phyloP scores from a whole-genome alignment of 2,797 vertebrate genomes.

The Amniataba percoides region DNA sequence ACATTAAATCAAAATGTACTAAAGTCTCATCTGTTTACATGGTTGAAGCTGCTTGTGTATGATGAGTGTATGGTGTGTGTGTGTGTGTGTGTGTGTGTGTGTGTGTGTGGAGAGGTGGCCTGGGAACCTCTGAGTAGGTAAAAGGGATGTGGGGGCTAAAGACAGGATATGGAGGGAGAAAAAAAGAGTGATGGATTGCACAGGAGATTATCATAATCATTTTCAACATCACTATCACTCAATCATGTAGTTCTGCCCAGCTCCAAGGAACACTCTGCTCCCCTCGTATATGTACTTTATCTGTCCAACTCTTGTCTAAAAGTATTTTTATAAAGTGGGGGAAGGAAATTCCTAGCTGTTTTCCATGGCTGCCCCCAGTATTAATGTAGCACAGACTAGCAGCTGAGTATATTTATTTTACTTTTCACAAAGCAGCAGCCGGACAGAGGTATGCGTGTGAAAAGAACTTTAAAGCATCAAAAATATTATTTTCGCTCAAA shows the following conservation, averaged over 20 bases:
- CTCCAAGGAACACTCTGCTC: slow-evolving; percentile 33
- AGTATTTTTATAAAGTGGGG: slow-evolving; percentile 68
- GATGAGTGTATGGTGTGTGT: no score
- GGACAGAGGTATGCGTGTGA: slow-evolving; percentile 78
- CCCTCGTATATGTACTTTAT: slow-evolving; percentile 49
- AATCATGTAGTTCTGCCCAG: slow-evolving; percentile 24
- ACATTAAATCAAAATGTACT: slow-evolving; percentile 29
- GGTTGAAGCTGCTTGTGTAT: neutral
- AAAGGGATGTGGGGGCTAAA: slow-evolving; percentile 51
- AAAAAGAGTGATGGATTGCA: slow-evolving; percentile 46
- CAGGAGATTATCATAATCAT: slow-evolving; percentile 53
- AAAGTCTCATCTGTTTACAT: slow-evolving; percentile 39
- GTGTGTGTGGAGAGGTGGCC: slow-evolving; percentile 18
- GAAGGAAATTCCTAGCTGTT: slow-evolving; percentile 73
- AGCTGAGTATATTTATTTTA: slow-evolving; percentile 82
- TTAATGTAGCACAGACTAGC: slow-evolving; percentile 74
- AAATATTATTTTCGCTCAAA: slow-evolving; percentile 82
- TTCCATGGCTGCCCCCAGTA: slow-evolving; percentile 64
- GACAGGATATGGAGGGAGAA: slow-evolving; percentile 48
- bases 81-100: slow-evolving; percentile 11
- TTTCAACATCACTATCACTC: slow-evolving; percentile 46
- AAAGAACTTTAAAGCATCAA: slow-evolving; percentile 82
- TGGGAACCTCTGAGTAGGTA: slow-evolving; percentile 53
- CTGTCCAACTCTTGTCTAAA: slow-evolving; percentile 57
- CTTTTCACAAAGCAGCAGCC: slow-evolving; percentile 78